Percentiles rank a stretch among this genome's conserved stretches.
Evolutionary conservation across 2,113 vertebrate genomes (phyloP).

Genomic region (Dipodomys ordii): DNA sequence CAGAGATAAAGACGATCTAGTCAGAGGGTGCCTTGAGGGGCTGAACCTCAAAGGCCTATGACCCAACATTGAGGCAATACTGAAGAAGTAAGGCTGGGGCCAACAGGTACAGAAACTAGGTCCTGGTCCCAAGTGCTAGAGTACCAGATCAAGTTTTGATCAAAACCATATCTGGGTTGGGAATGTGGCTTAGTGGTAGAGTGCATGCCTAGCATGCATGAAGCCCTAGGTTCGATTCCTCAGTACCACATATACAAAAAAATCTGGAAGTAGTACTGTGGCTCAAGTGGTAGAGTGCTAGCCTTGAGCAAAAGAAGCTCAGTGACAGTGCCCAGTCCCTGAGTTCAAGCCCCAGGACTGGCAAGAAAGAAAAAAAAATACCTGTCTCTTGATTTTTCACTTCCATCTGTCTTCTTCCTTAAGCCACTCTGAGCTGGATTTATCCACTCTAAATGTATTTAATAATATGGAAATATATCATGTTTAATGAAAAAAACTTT

Average conservation of each 20-base stretch:
- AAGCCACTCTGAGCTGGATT: background rate
- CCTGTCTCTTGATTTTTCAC: background rate
- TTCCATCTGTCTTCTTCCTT: background rate
- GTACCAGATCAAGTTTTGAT: background rate
- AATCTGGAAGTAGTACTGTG: too few species aligned
- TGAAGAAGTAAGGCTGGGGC: background rate
- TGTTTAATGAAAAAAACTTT: constrained; percentile 48
- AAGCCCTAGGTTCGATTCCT: too few species aligned
- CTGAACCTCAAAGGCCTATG: background rate
- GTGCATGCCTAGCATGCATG: too few species aligned
- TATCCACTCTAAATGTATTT: background rate
- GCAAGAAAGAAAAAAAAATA: too few species aligned
- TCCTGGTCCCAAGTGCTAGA: background rate
- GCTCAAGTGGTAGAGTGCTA: too few species aligned
- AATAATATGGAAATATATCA: background rate
- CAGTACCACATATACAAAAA: too few species aligned
- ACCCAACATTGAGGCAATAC: background rate
- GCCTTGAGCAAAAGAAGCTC: too few species aligned
- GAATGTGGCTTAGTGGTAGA: too few species aligned
- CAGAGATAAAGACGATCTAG: background rate
- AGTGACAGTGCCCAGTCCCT: too few species aligned
- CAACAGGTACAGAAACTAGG: background rate
- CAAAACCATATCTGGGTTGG: background rate
- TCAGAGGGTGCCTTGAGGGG: background rate
- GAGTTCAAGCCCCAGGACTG: too few species aligned